Conservation (phyloP, 2,113 vertebrate species). For the Clupea harengus region DNA sequence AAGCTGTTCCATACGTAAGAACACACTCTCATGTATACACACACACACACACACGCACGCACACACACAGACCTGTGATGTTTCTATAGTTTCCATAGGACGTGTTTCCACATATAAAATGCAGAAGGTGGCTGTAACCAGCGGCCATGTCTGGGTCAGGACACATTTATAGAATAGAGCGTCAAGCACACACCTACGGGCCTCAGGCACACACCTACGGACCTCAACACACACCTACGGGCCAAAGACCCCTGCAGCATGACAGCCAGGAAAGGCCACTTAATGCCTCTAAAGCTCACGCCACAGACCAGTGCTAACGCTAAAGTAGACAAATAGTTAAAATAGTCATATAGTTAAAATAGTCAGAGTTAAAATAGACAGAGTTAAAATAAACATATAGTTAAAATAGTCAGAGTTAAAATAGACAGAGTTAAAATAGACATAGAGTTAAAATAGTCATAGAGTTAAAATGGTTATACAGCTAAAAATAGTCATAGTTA, state of each 20-base stretch:
- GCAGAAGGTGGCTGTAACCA: neutral
- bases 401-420: no score
- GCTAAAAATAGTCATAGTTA: no score
- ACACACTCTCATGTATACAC: neutral
- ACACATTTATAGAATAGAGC: neutral
- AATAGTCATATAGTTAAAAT: no score
- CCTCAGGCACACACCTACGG: neutral
- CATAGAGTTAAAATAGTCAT: no score
- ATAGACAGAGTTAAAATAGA: no score
- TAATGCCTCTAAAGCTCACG: neutral
- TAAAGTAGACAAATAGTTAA: neutral
- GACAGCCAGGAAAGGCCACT: neutral
- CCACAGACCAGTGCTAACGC: neutral
- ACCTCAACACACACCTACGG: neutral
- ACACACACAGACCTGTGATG: neutral
- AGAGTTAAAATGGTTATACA: no score
- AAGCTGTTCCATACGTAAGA: neutral
- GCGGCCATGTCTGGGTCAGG: slow-evolving; percentile 14
- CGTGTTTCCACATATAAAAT: neutral
- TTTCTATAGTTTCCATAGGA: neutral
- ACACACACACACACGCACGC: neutral
- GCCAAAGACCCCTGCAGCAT: neutral
- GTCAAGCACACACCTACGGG: neutral
- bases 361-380: no score
- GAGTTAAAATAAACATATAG: no score